Conservation (phyloP, 92 coral and sea anemone genomes). For the Pocillopora meandrina region DNA sequence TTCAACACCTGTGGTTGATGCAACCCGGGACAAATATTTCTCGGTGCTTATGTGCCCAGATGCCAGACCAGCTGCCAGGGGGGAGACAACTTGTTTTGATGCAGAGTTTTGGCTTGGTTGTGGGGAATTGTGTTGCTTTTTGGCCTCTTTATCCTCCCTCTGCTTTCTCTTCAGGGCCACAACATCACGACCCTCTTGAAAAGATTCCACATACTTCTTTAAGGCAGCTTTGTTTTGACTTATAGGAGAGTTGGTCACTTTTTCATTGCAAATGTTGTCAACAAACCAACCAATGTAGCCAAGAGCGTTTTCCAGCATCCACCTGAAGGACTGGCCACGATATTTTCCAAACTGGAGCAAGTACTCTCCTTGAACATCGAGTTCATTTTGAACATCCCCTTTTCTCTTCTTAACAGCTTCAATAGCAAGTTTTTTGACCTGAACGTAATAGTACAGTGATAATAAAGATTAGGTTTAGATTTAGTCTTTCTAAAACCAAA, state of each 20-base stretch:
- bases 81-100: too few species aligned
- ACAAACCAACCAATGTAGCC: conserved; percentile 48
- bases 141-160: not conserved
- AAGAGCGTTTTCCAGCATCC: conserved; percentile 45
- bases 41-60: too few species aligned
- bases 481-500: too few species aligned
- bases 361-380: not conserved
- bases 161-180: not conserved
- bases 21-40: too few species aligned
- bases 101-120: too few species aligned
- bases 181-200: conserved; percentile 10
- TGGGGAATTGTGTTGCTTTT: not conserved
- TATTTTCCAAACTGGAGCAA: conserved; percentile 32
- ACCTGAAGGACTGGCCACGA: conserved; percentile 28
- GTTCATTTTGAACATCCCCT: not conserved
- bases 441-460: too few species aligned
- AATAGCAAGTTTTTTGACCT: conserved; percentile 8
- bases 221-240: conserved; percentile 33
- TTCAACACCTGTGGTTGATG: too few species aligned
- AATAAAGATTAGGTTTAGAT: too few species aligned
- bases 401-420: not conserved
- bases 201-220: not conserved
- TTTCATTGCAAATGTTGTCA: conserved; percentile 23
- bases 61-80: too few species aligned
- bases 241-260: conserved; percentile 1